Base-by-base conservation (phyloP, 2,113 vertebrate genomes). In the Nanger granti region DNA sequence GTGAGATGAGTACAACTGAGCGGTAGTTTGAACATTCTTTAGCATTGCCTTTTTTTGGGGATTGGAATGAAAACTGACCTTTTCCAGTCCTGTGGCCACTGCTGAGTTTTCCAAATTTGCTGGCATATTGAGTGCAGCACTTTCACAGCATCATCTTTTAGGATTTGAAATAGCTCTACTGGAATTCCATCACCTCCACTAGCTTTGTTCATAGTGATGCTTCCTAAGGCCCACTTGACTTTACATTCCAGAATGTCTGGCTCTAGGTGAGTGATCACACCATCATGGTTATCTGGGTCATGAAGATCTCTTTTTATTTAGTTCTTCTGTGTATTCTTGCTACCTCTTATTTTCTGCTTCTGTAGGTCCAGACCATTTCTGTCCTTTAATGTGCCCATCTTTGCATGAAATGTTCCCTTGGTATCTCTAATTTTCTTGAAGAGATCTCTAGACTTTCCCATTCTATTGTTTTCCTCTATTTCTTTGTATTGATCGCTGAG, bases 31-130 rank as follows among this genome's bases (percentile, higher is more conserved):
- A 37, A 5, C n/a, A 37, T 37, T 37, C n/a, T 73, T 37, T 73
- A n/a, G 20, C 66, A 73, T 3, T 37, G 66, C 18, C 66, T 22
- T 24, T 37, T 37, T 24, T 11, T 0, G 2, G 9, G n/a, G 18
- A n/a, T 37, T 73, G n/a, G 4, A 37, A 37, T 73, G 18, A 73
- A 37, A 37, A 73, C 66, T 73, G n/a, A 22, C n/a, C n/a, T 37
- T 37, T 73, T 37, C 66, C 66, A 73, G 15, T 34, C 31, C 31
- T 66, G 0, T 8, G 64, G 66, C n/a, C 66, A 73, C n/a, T 73
- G n/a, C 20, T 73, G 66, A 22, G 5, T 73, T 73, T 73, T 37
- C 5, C 66, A 37, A 11, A 37, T 73, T 73, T 37, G n/a, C 9
- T 73, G 18, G 9, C n/a, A 73, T 73, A 73, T 10, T 73, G n/a